Evolutionary conservation across 2,113 vertebrate species (phyloP), one percentile per base, ranked within the genome.

Genomic region (Paralichthys olivaceus): DNA sequence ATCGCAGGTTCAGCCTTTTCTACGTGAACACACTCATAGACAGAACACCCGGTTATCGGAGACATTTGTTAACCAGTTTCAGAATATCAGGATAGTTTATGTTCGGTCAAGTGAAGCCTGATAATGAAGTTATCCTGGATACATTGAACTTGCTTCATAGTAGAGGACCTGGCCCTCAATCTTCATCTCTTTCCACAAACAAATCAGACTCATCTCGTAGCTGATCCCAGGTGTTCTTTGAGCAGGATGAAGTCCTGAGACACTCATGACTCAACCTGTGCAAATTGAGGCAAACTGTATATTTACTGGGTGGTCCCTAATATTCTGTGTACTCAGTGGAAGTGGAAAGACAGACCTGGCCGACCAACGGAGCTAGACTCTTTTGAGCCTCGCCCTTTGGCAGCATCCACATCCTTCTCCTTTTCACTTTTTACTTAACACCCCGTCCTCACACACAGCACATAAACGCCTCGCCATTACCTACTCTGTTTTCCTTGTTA

Each of bases 401-500:
- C 85, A 85, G 70, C 84, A 34, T 79, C 34, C n/a, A 70, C 58
- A 86, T 88, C 87, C 89, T n/a, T 70, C 20, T 59, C 83, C 53
- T 22, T 55, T 55, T 55, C 53, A 55, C 53, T 55, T 55, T 55
- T 55, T 84, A 82, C 87, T 80, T 81, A 75, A 69, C 71, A 83
- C 72, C 72, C 77, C 25, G 80, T 88, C 79, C 78, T 79, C 80
- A 68, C 60, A 71, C 62, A 56, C 75, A 86, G 83, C 82, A 88
- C 84, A 86, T 86, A 83, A 90, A 86, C 69, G 86, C 87, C 82
- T 87, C 72, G 25, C 79, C 85, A 90, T 92, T 87, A 91, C 91
- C 85, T 80, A 40, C 90, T 89, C 80, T 93, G 87, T 90, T 91
- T 92, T 92, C 81, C 71, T 88, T 90, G 58, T 84, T 64, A 5